These are phyloP conservation scores for Thalpophila matura DNA, from an alignment of 2,888 invertebrate genomes.

Conservation along the genomic window DNA sequence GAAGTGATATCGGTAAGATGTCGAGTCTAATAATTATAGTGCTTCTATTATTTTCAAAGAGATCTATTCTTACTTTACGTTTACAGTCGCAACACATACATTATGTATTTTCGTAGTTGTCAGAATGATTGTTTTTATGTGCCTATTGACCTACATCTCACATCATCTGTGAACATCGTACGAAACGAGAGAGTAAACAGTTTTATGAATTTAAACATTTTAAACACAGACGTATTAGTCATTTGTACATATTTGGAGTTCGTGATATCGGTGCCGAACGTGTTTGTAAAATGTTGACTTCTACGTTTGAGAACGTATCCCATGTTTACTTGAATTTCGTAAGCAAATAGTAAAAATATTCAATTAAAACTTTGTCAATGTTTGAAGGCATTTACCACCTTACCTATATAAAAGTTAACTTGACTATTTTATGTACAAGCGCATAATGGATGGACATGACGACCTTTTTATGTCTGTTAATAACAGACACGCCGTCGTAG, in stretches of 20 bases:
- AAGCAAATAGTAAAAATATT: constrained; percentile 28
- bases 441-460: constrained; percentile 13
- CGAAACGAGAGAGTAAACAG: constrained; percentile 66
- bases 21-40: constrained; percentile 14
- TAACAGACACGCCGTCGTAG: constrained; percentile 32
- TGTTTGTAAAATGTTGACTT: constrained; percentile 40
- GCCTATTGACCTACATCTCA: constrained; percentile 71
- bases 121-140: constrained; percentile 66
- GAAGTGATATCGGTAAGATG: neutral
- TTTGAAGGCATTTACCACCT: constrained; percentile 20
- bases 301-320: constrained; percentile 26
- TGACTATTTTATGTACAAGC: constrained; percentile 20
- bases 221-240: constrained; percentile 49
- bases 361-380: constrained; percentile 29
- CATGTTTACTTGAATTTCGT: constrained; percentile 27
- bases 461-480: constrained; percentile 49
- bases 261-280: constrained; percentile 36
- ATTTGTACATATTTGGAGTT: constrained; percentile 58
- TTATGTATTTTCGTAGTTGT: constrained; percentile 44
- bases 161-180: constrained; percentile 67
- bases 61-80: constrained; percentile 25
- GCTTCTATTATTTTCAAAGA: constrained; percentile 7
- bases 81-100: constrained; percentile 20
- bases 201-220: constrained; percentile 60
- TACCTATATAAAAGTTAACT: constrained; percentile 5